Evolutionary conservation across 2,888 invertebrate species (phyloP).

Genomic region (Sussaba pulchella): DNA sequence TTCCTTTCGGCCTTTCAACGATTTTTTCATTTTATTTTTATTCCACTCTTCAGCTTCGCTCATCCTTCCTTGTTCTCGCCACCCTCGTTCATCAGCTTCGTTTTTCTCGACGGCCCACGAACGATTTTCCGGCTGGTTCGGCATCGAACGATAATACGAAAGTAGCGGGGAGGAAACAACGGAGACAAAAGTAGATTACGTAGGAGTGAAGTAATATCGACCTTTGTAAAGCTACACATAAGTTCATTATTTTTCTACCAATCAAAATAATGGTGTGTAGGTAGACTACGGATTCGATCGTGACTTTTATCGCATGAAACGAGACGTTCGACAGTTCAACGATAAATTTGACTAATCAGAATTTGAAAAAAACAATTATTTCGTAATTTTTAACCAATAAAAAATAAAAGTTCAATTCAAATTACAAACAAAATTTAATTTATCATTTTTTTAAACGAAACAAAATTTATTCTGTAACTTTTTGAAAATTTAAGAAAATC

Average conservation of each 20-base stretch:
- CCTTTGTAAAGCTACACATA: background rate
- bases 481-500: too few species aligned
- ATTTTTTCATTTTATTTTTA: background rate
- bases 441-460: background rate
- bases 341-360: background rate
- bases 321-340: slow-evolving; percentile 14
- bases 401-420: too few species aligned
- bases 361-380: too few species aligned
- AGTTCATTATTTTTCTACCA: slow-evolving; percentile 15
- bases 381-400: too few species aligned
- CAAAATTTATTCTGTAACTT: too few species aligned
- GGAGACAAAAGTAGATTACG: slow-evolving; percentile 22
- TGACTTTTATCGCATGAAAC: slow-evolving; percentile 30
- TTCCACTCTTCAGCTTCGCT: background rate
- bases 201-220: slow-evolving; percentile 17
- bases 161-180: slow-evolving; percentile 22
- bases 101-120: background rate
- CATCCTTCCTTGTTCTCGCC: background rate
- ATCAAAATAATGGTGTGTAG: slow-evolving; percentile 23
- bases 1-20: too few species aligned
- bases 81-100: background rate
- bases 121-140: slow-evolving; percentile 18
- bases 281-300: slow-evolving; percentile 29
- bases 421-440: background rate
- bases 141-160: slow-evolving; percentile 39